A percentile compares a stretch with the other conserved stretches of the same genome.
phyloP scores from a whole-genome alignment of 1,140 invertebrate genomes.

The Argopecten irradians region DNA sequence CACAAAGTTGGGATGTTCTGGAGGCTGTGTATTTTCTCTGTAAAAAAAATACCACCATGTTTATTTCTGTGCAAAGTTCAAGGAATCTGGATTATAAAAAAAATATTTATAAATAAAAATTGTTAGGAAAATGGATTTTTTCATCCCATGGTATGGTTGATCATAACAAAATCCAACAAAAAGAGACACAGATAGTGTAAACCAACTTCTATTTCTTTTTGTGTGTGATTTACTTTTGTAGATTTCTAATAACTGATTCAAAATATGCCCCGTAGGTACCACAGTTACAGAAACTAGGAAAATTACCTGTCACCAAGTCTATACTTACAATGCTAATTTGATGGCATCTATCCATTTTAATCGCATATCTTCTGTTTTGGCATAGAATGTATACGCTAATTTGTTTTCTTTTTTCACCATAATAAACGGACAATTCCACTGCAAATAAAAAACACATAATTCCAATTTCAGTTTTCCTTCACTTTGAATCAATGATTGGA shows the following conservation, averaged over 20 bases:
- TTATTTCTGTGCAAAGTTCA: neutral
- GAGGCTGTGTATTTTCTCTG: conserved; percentile 92
- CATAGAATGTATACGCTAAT: conserved; percentile 92
- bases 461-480: neutral
- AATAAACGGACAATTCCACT: conserved; percentile 81
- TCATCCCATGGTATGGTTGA: too few species aligned
- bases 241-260: too few species aligned
- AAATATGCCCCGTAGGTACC: too few species aligned
- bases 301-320: too few species aligned
- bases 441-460: conserved; percentile 49
- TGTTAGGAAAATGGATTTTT: too few species aligned
- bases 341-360: conserved; percentile 95
- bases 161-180: too few species aligned
- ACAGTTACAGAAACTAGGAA: too few species aligned
- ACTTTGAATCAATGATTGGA: too few species aligned
- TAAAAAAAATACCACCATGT: conserved; percentile 44
- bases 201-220: too few species aligned
- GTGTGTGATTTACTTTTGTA: too few species aligned
- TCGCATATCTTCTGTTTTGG: conserved; percentile 91
- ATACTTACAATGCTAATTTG: conserved; percentile 92
- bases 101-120: too few species aligned
- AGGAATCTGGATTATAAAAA: neutral
- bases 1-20: conserved; percentile 81
- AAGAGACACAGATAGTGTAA: too few species aligned
- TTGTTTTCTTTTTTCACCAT: conserved; percentile 89